phyloP scores from a whole-genome alignment of 2,888 invertebrate genomes.

The Platycheirus albimanus region DNA sequence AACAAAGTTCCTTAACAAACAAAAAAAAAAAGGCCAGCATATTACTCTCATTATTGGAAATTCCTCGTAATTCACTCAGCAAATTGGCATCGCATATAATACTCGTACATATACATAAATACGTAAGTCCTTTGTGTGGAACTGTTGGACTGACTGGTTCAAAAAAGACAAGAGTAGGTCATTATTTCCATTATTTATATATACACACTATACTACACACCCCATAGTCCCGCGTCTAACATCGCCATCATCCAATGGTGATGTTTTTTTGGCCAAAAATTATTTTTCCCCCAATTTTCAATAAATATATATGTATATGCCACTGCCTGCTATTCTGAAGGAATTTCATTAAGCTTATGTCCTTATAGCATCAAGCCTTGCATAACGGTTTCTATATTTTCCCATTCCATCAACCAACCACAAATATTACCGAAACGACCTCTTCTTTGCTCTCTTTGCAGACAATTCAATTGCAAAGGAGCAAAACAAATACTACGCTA shows the following conservation, averaged over 20 bases:
- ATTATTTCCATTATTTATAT: constrained; percentile 22
- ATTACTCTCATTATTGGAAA: constrained; percentile 63
- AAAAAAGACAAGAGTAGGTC: constrained; percentile 34
- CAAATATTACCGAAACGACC: constrained; percentile 32
- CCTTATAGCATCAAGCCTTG: constrained; percentile 30
- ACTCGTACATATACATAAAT: not conserved
- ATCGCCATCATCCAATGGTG: not conserved
- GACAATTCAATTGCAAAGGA: constrained; percentile 66
- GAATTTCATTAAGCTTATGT: constrained; percentile 65
- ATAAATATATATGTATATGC: constrained; percentile 61
- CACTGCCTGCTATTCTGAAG: constrained; percentile 33
- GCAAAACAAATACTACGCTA: constrained; percentile 60
- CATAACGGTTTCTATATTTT: constrained; percentile 23
- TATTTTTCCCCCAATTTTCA: constrained; percentile 59
- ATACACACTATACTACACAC: not conserved
- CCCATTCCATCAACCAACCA: constrained; percentile 22
- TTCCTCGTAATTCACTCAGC: constrained; percentile 64
- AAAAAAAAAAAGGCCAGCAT: constrained; percentile 24
- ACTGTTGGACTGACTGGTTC: constrained; percentile 1
- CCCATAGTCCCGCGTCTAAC: no score
- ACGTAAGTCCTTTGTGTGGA: constrained; percentile 8
- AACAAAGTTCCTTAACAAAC: not conserved
- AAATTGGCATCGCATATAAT: constrained; percentile 37
- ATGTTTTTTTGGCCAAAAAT: constrained; percentile 28
- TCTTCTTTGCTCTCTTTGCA: constrained; percentile 41